Base-by-base conservation (phyloP, 1,140 invertebrate genomes). In the Nymphalis io region DNA sequence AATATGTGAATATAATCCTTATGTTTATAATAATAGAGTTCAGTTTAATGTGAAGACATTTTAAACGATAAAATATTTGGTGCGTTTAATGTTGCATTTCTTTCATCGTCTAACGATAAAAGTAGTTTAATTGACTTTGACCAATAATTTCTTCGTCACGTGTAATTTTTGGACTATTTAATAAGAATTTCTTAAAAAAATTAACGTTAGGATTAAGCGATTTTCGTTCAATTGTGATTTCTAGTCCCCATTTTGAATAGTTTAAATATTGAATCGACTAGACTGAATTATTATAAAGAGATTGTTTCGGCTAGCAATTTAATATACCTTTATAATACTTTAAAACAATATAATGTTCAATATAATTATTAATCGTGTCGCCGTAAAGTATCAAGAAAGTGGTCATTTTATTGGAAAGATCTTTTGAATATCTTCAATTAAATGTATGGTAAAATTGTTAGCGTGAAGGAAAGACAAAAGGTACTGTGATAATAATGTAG, bases 401-500 rank as follows among this genome's bases (percentile, higher is more conserved):
- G 27, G 27, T 33, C 27, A 8, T 33, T 33, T 23, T 33, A 8
- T 0, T 33, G 27, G 6, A 33, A 33, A 46, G 6, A 46, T 46
- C 5, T 16, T 18, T 20, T 18, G 12, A 10, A 20, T 12, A 51
- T 2, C 0, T 3, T 51, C 20, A 55, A 55, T 15, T 5, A 55
- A 55, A 33, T 51, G 21, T 60, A 64, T 64, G 76, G 72, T 76
- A 73, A 75, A 82, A 73, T 76, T 76, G 61, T 70, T 60, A 73
- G 62, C 51, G 62, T 69, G 62, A 72, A 69, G 75, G 69, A 68
- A 71, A 74, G 42, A 13, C 23, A 51, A 55, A 81, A 68, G 78
- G 80, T 78, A 76, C 83, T 85, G 83, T 85, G 83, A 85, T 85
- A 85, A 78, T 84, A 76, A 78, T 51, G 70, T 69, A 62, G 60